These are phyloP conservation scores for Synchiropus splendidus DNA, from an alignment of 2,113 vertebrate genomes.

Conservation along the genomic window DNA sequence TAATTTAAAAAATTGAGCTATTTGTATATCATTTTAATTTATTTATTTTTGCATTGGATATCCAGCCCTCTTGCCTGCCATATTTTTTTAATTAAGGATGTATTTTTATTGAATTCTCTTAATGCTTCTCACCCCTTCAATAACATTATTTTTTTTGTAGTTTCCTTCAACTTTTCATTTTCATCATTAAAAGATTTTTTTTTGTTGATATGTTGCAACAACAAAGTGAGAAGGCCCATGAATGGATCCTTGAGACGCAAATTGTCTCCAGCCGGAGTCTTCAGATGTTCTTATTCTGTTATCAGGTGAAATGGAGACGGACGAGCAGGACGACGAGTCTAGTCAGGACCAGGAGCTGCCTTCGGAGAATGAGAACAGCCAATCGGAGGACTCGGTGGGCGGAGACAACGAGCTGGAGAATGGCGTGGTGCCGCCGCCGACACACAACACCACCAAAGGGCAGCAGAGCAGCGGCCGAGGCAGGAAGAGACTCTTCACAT, in stretches of 20 bases:
- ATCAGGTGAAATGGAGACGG: conserved; percentile 95
- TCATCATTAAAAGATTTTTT: too few relatives aligned
- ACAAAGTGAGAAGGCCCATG: neutral
- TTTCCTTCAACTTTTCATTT: too few relatives aligned
- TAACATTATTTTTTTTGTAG: too few relatives aligned
- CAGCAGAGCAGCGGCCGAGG: conserved; percentile 65
- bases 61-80: too few relatives aligned
- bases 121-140: too few relatives aligned
- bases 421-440: conserved; percentile 75
- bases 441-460: conserved; percentile 69
- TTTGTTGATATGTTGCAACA: too few relatives aligned
- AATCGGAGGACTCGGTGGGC: conserved; percentile 93
- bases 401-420: conserved; percentile 96
- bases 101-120: too few relatives aligned
- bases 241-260: too few relatives aligned
- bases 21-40: too few relatives aligned
- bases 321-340: conserved; percentile 95
- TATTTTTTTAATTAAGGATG: too few relatives aligned
- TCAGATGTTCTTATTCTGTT: neutral
- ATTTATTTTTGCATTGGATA: too few relatives aligned
- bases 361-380: conserved; percentile 95
- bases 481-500: conserved; percentile 90
- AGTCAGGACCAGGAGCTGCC: conserved; percentile 97
- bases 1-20: too few relatives aligned
- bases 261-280: neutral